Percentiles rank a stretch among this genome's conserved stretches.
These are phyloP conservation scores for Callopanchax toddi DNA, from an alignment of 2,113 vertebrate genomes.

Conservation along the genomic window DNA sequence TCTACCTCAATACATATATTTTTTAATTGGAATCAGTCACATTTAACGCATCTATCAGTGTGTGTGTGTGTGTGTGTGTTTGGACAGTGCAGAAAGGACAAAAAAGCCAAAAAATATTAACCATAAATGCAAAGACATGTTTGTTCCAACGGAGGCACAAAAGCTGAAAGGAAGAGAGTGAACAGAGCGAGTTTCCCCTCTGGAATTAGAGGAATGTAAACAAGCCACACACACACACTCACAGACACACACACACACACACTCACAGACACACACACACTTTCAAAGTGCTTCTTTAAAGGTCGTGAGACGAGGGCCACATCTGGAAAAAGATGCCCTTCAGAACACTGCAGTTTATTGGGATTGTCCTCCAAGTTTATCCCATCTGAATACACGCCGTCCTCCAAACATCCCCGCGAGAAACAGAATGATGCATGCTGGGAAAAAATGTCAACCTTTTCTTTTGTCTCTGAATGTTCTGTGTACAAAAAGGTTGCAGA, in stretches of 20 bases:
- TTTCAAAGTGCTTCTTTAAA: constrained; percentile 23
- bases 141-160: constrained; percentile 27
- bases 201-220: constrained; percentile 72
- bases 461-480: constrained; percentile 21
- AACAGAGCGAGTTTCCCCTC: constrained; percentile 45
- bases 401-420: constrained; percentile 26
- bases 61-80: too few relatives aligned
- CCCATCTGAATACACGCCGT: constrained; percentile 15
- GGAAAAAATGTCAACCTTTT: constrained; percentile 43
- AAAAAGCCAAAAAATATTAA: too few relatives aligned
- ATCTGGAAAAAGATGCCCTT: constrained; percentile 47
- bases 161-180: constrained; percentile 29
- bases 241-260: constrained; percentile 31
- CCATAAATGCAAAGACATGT: constrained; percentile 21
- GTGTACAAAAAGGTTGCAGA: constrained; percentile 1
- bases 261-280: constrained; percentile 30
- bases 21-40: neutral
- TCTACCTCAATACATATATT: too few relatives aligned
- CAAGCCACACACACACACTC: constrained; percentile 44
- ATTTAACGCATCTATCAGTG: constrained; percentile 27
- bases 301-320: constrained; percentile 49
- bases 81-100: too few relatives aligned
- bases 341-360: constrained; percentile 33
- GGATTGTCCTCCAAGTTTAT: constrained; percentile 32
- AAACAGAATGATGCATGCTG: constrained; percentile 31